Base-by-base conservation (phyloP, 2,113 vertebrate species). In the Melanostigma gelatinosum region DNA sequence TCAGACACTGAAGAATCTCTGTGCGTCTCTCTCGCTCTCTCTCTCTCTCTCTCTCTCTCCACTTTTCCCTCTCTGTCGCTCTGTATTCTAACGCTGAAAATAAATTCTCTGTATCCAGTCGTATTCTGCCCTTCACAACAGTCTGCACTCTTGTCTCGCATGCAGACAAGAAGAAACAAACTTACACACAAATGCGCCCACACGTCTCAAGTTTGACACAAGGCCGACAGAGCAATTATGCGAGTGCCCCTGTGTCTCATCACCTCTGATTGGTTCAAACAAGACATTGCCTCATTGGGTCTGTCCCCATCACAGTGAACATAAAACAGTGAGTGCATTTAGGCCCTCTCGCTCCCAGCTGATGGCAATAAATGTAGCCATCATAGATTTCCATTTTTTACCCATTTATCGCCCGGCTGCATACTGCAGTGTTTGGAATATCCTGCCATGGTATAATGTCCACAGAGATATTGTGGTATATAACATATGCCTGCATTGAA, bases 141-240 rank as follows among this genome's bases (percentile, higher is more conserved):
- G 18, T 40, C 40, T 69, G 40, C 54, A 15, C 55, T 70, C 38
- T 29, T 24, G 68, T 82, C 72, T 82, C 54, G 8, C 64, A 65
- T 22, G 64, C 71, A 70, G 74, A 67, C 57, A 27, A 50, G 71
- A 83, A 74, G 81, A 81, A 76, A 73, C 20, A 78, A 79, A 85
- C 48, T 4, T 12, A 16, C 60, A 52, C 70, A 38, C 40, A 48
- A 24, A 48, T 27, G 24, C 44, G 20, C 16, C 50, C 73, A 32
- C 61, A 48, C 40, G 16, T 65, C 52, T 74, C 52, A 20, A 61
- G 50, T 83, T 82, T 93, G 90, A 93, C 74, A 84, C 76, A 82
- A 87, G 77, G 89, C 93, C 93, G 93, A 80, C 75, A 65, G 62
- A 32, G 80, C 79, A 89, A 91, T 92, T 91, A 88, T 88, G 72